Conservation (phyloP, 2,888 invertebrate species). For the Cerceris ruficornis region DNA sequence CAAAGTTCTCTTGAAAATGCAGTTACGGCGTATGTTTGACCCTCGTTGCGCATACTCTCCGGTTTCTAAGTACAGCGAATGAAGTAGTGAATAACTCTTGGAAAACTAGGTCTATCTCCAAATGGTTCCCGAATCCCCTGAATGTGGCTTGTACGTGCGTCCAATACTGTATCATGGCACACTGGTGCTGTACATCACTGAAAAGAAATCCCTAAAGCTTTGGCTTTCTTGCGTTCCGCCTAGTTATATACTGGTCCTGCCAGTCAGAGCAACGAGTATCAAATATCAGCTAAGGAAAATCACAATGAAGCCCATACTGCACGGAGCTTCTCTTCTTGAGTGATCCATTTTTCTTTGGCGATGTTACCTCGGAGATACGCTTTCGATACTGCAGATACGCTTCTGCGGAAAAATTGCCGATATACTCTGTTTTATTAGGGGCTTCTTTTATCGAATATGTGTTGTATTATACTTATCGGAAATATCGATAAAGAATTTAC, state of each 20-base stretch:
- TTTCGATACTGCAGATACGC: background rate
- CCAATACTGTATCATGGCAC: slow-evolving; percentile 35
- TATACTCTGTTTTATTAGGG: background rate
- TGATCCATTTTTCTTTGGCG: background rate
- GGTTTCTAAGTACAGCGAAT: slow-evolving; percentile 4
- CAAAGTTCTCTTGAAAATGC: too few relatives aligned
- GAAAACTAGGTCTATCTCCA: slow-evolving; percentile 60
- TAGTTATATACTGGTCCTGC: slow-evolving; percentile 30
- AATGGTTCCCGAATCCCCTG: slow-evolving; percentile 39
- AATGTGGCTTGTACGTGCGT: slow-evolving; percentile 31
- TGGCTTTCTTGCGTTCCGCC: slow-evolving; percentile 53
- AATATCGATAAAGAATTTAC: too few relatives aligned
- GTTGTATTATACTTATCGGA: too few relatives aligned
- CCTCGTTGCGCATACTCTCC: background rate
- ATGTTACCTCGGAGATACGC: background rate
- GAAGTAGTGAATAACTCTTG: slow-evolving; percentile 30
- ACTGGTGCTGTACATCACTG: slow-evolving; percentile 45
- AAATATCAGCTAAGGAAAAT: slow-evolving; percentile 25
- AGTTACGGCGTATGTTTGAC: background rate
- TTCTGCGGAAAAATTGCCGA: background rate
- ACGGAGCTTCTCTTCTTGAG: background rate
- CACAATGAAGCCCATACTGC: slow-evolving; percentile 14
- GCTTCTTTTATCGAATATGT: too few relatives aligned
- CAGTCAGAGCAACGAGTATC: slow-evolving; percentile 26
- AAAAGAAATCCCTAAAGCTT: slow-evolving; percentile 66